Base-by-base conservation (phyloP, 2,113 vertebrate species). In the Anthoscopus minutus region DNA sequence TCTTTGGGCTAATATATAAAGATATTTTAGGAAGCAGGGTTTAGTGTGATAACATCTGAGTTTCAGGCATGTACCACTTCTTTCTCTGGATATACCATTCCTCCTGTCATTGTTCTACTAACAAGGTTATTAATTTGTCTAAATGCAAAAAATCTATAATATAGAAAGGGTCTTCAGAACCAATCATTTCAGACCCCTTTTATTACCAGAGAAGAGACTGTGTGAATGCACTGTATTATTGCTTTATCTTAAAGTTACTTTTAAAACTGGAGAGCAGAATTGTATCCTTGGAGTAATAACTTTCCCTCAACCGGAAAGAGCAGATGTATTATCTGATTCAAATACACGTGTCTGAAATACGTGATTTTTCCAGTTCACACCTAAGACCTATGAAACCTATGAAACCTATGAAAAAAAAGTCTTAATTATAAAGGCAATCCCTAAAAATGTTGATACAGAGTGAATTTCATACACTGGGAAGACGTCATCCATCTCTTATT, bases 151-250 rank as follows among this genome's bases (percentile, higher is more conserved):
- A 89, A 66, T 35, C 28, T 50, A 0, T 35, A 21, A 3, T 21
- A 13, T 35, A 66, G 48, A 74, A 81, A 78, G 4, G 12, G 6
- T 35, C 50, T 57, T 45, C 24, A 78, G 15, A 84, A 66, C 6
- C 0, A 1, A 37, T 33, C 1, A 42, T 48, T 85, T 81, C 57
- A 45, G 2, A 44, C 7, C 2, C 5, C 2, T 22, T 93, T 81
- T n/a, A 45, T 31, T 22, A 44, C 54, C 35, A 82, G 53, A 62
- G 51, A 65, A 70, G 13, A 48, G 12, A 42, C 4, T 5, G 9
- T 6, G 1, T 54, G 37, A 78, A 70, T 4, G 37, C 1, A 33
- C 16, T 62, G 20, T 57, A 28, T 3, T 24, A 7, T 45, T 33
- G 24, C 42, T 78, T 78, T 74, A 66, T 18, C 14, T 18, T 74